These are phyloP conservation scores for Pseudoatta argentina DNA, from an alignment of 1,140 invertebrate genomes.

Conservation along the genomic window DNA sequence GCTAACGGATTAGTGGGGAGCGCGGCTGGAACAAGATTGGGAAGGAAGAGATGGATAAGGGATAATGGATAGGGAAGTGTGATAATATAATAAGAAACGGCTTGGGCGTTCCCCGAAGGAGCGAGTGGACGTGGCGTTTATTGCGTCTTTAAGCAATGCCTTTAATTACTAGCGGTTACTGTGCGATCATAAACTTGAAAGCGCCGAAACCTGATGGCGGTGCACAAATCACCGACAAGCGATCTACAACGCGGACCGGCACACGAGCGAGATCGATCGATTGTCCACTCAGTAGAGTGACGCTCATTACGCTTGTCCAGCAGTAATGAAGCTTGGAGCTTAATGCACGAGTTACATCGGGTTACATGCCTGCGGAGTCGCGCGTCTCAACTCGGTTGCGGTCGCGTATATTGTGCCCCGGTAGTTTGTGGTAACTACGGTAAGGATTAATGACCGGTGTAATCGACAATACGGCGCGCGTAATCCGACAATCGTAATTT, in stretches of 20 bases:
- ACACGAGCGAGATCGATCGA: constrained; percentile 12
- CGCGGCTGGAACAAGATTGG: no score
- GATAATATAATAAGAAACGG: constrained; percentile 62
- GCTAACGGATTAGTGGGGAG: constrained; percentile 38
- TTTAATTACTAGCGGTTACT: constrained; percentile 30
- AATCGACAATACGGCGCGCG: background rate
- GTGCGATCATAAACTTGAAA: background rate
- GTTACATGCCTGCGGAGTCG: constrained; percentile 46
- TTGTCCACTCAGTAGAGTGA: background rate
- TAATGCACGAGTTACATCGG: constrained; percentile 28
- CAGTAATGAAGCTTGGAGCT: constrained; percentile 16
- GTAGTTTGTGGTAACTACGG: constrained; percentile 10
- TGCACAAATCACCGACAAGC: constrained; percentile 15
- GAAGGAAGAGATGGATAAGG: background rate
- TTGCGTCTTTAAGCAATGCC: background rate
- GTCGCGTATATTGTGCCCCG: background rate
- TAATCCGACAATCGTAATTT: background rate
- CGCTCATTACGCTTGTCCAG: constrained; percentile 20
- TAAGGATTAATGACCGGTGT: constrained; percentile 33
- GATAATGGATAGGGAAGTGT: background rate
- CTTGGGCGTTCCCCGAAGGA: constrained; percentile 12
- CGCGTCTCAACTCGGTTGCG: constrained; percentile 19
- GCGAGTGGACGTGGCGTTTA: constrained; percentile 51
- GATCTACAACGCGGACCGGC: background rate
- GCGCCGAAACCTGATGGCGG: background rate